phyloP scores from a whole-genome alignment of 1,140 invertebrate genomes.

The Oryctes rhinoceros region DNA sequence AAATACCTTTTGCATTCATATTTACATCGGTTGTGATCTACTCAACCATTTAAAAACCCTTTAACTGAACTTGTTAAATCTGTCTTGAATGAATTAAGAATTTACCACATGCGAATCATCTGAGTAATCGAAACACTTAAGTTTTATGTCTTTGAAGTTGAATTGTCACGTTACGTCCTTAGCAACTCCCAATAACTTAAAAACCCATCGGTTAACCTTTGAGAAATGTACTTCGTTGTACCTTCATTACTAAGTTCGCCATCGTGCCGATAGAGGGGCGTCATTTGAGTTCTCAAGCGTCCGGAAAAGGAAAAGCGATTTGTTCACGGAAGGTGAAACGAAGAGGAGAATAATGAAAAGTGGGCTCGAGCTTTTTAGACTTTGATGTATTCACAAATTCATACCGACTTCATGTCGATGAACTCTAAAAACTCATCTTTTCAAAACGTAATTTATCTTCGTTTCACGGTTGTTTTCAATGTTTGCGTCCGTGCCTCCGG shows the following conservation, averaged over 20 bases:
- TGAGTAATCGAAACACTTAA: too few relatives aligned
- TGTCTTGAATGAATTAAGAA: too few relatives aligned
- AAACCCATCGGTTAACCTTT: constrained; percentile 49
- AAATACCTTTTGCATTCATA: too few relatives aligned
- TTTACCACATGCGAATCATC: too few relatives aligned
- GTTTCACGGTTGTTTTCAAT: constrained; percentile 57
- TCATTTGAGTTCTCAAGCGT: constrained; percentile 45
- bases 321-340: neutral
- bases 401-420: constrained; percentile 60
- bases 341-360: constrained; percentile 56
- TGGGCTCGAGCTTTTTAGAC: constrained; percentile 58
- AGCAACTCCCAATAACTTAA: constrained; percentile 48
- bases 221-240: constrained; percentile 55
- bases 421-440: constrained; percentile 61
- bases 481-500: constrained; percentile 52
- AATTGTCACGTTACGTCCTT: neutral
- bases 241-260: constrained; percentile 44
- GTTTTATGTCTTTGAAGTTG: too few relatives aligned
- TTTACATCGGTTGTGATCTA: too few relatives aligned
- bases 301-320: constrained; percentile 1
- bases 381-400: constrained; percentile 61
- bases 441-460: constrained; percentile 60
- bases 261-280: constrained; percentile 48
- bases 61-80: too few relatives aligned
- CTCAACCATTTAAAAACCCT: too few relatives aligned